Conservation (phyloP, 2,888 invertebrate genomes). For the Crioceris asparagi region DNA sequence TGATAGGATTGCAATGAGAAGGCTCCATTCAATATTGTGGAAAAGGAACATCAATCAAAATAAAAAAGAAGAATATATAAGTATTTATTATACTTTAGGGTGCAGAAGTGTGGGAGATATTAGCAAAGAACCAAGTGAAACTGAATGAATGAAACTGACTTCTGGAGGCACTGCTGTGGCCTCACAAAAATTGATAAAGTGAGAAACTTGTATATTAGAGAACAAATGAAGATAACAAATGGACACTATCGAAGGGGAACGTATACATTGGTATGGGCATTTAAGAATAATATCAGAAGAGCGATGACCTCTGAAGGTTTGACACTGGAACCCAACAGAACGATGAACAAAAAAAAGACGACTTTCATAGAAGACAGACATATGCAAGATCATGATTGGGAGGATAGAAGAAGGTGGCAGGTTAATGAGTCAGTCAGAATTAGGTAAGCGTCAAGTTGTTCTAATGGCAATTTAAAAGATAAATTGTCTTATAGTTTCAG, state of each 20-base stretch:
- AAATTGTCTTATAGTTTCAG: no score
- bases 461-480: no score
- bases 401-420: not conserved
- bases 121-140: not conserved
- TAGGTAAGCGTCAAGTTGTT: no score
- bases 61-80: no score
- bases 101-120: no score
- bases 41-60: no score
- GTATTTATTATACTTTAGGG: no score
- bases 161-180: not conserved
- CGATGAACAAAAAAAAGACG: not conserved
- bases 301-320: not conserved
- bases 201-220: no score
- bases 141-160: not conserved
- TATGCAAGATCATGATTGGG: not conserved
- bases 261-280: not conserved
- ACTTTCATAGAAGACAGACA: not conserved
- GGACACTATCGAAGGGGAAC: not conserved
- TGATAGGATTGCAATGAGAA: no score
- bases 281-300: not conserved
- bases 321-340: not conserved
- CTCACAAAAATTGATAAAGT: not conserved
- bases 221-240: no score
- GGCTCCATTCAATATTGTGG: no score
- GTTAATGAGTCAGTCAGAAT: no score